These are phyloP conservation scores for Zygothrica quintamaculata DNA, from an alignment of 2,888 invertebrate genomes.

Conservation along the genomic window DNA sequence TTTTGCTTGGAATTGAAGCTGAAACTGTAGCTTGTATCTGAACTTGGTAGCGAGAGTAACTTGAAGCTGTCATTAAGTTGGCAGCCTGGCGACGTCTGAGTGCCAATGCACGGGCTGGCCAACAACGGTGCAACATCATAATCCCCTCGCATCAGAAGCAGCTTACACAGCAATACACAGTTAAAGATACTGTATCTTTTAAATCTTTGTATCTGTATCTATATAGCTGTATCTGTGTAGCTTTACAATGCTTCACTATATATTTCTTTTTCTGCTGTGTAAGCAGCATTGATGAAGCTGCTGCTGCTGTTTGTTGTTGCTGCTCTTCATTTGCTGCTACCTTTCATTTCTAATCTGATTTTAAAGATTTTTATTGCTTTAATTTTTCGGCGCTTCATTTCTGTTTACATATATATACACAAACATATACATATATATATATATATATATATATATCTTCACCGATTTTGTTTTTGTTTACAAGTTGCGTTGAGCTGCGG, in stretches of 20 bases:
- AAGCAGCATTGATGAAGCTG: slow-evolving; percentile 58
- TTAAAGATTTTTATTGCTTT: slow-evolving; percentile 46
- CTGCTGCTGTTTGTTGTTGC: neutral
- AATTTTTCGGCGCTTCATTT: slow-evolving; percentile 19
- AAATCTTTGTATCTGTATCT: slow-evolving; percentile 12
- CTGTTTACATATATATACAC: slow-evolving; percentile 18
- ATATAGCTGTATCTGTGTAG: slow-evolving; percentile 17
- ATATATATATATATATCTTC: slow-evolving; percentile 22
- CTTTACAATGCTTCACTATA: slow-evolving; percentile 22
- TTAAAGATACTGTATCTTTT: slow-evolving; percentile 13
- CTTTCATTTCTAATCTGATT: slow-evolving; percentile 66
- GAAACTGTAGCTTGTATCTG: slow-evolving; percentile 11
- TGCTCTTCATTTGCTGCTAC: slow-evolving; percentile 5
- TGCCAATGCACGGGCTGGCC: slow-evolving; percentile 52
- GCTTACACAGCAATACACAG: slow-evolving; percentile 33
- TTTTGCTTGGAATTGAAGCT: slow-evolving; percentile 18
- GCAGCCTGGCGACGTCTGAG: slow-evolving; percentile 59
- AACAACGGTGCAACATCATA: slow-evolving; percentile 69
- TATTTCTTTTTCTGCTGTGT: slow-evolving; percentile 64
- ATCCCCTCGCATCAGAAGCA: slow-evolving; percentile 45
- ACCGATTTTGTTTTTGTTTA: slow-evolving; percentile 55
- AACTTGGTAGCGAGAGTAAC: slow-evolving; percentile 44
- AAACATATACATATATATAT: slow-evolving; percentile 14
- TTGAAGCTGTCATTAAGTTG: slow-evolving; percentile 77
- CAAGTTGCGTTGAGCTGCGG: slow-evolving; percentile 58